Conservation (phyloP, 2,888 invertebrate species). For the Amblyteles armatorius region DNA sequence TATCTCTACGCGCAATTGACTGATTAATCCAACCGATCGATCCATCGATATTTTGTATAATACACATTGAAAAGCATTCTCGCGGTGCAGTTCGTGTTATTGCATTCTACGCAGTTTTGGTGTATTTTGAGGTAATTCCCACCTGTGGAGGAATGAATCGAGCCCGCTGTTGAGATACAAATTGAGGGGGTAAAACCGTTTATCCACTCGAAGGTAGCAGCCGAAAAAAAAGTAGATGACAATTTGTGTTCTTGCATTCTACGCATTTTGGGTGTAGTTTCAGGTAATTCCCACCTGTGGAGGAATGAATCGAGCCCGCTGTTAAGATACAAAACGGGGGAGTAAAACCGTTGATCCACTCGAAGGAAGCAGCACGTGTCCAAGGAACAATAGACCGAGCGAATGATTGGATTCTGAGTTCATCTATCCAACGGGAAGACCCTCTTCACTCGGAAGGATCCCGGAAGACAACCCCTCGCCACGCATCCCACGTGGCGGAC, state of each 20-base stretch:
- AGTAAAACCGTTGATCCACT: slow-evolving; percentile 29
- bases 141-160: slow-evolving; percentile 24
- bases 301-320: slow-evolving; percentile 20
- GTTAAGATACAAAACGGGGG: slow-evolving; percentile 2
- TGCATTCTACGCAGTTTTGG: no score
- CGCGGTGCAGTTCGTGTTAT: no score
- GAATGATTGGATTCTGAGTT: slow-evolving; percentile 40
- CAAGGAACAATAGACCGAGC: slow-evolving; percentile 31
- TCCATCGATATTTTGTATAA: background rate
- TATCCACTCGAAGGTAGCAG: slow-evolving; percentile 33
- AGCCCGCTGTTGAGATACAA: slow-evolving; percentile 10
- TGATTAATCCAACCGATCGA: background rate
- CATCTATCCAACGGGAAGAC: slow-evolving; percentile 38
- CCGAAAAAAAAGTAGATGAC: background rate
- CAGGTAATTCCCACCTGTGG: slow-evolving; percentile 7
- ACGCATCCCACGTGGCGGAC: slow-evolving; percentile 47
- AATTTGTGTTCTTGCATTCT: background rate
- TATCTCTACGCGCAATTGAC: background rate
- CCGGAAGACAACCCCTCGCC: slow-evolving; percentile 47
- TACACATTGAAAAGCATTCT: background rate
- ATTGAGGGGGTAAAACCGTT: background rate
- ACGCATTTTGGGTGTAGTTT: background rate
- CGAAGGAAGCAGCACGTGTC: slow-evolving; percentile 30
- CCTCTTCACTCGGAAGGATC: slow-evolving; percentile 38
- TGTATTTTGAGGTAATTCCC: background rate